A percentile compares a stretch with the other conserved stretches of the same genome.
These are phyloP conservation scores for Menidia beryllina DNA, from an alignment of 2,113 vertebrate species.

Conservation along the genomic window DNA sequence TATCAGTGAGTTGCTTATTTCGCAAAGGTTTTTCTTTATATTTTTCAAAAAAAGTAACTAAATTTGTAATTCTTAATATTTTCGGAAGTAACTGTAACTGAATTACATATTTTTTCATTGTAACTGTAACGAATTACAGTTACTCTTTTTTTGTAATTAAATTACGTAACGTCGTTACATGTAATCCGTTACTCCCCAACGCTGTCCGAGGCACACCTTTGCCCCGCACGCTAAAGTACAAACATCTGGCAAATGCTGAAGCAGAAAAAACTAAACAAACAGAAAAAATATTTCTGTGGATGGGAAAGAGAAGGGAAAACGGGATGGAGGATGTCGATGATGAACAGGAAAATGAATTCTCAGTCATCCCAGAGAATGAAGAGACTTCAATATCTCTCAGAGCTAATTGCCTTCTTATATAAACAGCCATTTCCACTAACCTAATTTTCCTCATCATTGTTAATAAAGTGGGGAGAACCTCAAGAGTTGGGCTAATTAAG, in stretches of 20 bases:
- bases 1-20: no score
- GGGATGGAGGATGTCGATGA: background rate
- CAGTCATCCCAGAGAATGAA: conserved; percentile 28
- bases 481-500: conserved; percentile 1
- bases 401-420: conserved; percentile 8
- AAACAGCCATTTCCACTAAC: background rate
- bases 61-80: no score
- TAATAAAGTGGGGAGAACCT: background rate
- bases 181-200: no score
- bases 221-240: background rate
- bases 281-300: conserved; percentile 36
- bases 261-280: background rate
- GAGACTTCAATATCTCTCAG: background rate
- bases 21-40: no score
- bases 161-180: no score
- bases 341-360: conserved; percentile 34
- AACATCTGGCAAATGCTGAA: background rate
- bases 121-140: no score
- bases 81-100: no score
- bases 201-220: background rate
- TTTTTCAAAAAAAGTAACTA: no score
- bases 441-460: background rate
- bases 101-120: no score
- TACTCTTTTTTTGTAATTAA: no score
- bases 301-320: conserved; percentile 8